Base-by-base conservation (phyloP, 2,113 vertebrate species). In the Leptobrachium leishanense region DNA sequence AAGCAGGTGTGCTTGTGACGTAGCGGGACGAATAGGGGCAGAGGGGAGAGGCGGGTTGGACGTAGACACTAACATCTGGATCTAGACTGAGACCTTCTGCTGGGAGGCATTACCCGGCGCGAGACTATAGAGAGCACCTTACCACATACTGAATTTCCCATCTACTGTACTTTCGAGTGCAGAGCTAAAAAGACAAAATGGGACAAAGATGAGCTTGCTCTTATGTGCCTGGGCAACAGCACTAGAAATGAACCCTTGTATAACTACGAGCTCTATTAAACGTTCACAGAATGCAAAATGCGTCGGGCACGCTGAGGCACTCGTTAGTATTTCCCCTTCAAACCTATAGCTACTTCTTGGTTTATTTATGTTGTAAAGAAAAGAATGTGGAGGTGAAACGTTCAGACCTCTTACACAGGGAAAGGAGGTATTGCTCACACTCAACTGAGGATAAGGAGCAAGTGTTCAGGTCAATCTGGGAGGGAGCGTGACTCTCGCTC, bases 61-160 rank as follows among this genome's bases (percentile, higher is more conserved):
- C 77, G 46, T 74, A 72, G 53, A 7, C 31, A 71, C 76, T 80
- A 80, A 68, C 12, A 44, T 74, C 78, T 81, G 78, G 72, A 74
- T 41, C 78, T 81, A 81, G 44, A 39, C 1, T 59, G n/a, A 43
- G 59, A 44, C 62, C 42, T 57, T 39, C 12, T 40, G 53, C 50
- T 39, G 50, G 63, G 46, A 70, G 50, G 63, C 43, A 54, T 40
- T 39, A 10, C 46, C 43, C 5, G 59, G 39, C 57, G 55, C 50
- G 39, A 59, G n/a, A n/a, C 63, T 68, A 44, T 44, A 40, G 9
- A 43, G 53, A 74, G 43, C 78, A 68, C 78, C 78, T 81, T 81
- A 81, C 71, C 71, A 81, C 78, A 81, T 74, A 81, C 72, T 46
- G 78, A 74, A 81, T 62, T 68, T 81, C 78, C 78, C 78, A 72